Evolutionary conservation across 1,140 invertebrate species (phyloP), one percentile per base, ranked within the genome.

Genomic region (Maconellicoccus hirsutus): DNA sequence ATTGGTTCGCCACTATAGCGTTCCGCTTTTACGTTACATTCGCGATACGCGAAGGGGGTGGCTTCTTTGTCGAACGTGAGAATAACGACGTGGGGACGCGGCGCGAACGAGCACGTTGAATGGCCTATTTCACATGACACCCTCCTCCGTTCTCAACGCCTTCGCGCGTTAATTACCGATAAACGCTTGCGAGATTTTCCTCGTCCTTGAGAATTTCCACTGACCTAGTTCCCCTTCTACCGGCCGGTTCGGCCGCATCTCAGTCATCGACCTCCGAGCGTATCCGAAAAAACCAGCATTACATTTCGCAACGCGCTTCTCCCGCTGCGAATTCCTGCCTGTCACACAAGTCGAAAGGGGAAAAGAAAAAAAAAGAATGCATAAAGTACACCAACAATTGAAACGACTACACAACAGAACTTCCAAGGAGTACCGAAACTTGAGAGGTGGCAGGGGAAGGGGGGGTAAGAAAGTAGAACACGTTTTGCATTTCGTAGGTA

Each of bases 1-100:
- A 66, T 66, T 66, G 61, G 61, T 66, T 66, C 25, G 25, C 61
- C 16, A 66, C 61, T 26, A 25, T 26, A 25, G 22, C 61, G 61
- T 2, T 66, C 22, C 61, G 16, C 22, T 66, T 66, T 4, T 66
- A 66, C 61, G 25, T 26, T 23, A 25, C 25, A 66, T 66, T 66
- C 61, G 61, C 21, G 61, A 66, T 66, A 12, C 61, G 16, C 21
- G 4, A 22, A 16, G 42, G 42, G 42, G 42, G 42, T 52, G 42
- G 52, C 4, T 59, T 22, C 52, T 6, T 66, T 66, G 8, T 66
- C 25, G 21, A 66, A 66, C 10, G 61, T 6, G 61, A 66, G 25
- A 66, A 66, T 25, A 14, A 52, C n/a, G 6, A 16, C 42, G 2
- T 14, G 3, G 12, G 10, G 4, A 6, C 42, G 42, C 10, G 42